A percentile compares a stretch with the other conserved stretches of the same genome.
phyloP scores from a whole-genome alignment of 2,888 invertebrate genomes.

The Torymus tubicola region DNA sequence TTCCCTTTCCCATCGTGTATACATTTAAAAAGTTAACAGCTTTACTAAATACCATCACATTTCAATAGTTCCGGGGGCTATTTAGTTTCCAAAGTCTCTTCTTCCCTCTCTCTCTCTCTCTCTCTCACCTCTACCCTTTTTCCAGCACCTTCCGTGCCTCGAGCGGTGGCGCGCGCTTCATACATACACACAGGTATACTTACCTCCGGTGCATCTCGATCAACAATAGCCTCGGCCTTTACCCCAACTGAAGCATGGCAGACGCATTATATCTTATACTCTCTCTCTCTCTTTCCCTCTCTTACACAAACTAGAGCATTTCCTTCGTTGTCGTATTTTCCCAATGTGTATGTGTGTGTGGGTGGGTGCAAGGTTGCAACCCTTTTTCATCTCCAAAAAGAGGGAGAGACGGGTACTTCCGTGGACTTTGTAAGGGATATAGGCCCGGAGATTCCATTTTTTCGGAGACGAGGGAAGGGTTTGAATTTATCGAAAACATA shows the following conservation, averaged over 20 bases:
- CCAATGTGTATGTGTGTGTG: too few relatives aligned
- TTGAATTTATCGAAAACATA: conserved; percentile 31
- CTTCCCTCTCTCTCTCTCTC: neutral
- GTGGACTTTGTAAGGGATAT: conserved; percentile 56
- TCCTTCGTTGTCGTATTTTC: conserved; percentile 2
- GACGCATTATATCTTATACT: neutral
- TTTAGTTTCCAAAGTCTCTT: conserved; percentile 15
- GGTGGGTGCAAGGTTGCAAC: conserved; percentile 33
- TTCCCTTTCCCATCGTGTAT: too few relatives aligned
- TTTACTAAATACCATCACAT: conserved; percentile 28
- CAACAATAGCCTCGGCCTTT: conserved; percentile 23
- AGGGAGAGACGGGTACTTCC: conserved; percentile 31
- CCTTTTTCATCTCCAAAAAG: conserved; percentile 23
- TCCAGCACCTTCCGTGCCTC: conserved; percentile 13
- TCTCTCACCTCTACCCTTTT: conserved; percentile 5
- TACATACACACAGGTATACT: conserved; percentile 35
- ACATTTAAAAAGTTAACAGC: conserved; percentile 39
- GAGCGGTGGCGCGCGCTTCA: too few relatives aligned
- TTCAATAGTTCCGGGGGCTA: neutral
- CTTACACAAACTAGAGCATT: conserved; percentile 54
- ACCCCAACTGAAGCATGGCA: neutral
- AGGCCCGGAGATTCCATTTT: conserved; percentile 39
- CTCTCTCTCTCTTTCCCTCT: neutral
- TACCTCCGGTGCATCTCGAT: neutral
- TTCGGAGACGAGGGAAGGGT: conserved; percentile 8